These are phyloP conservation scores for Agrochola lota DNA, from an alignment of 2,888 invertebrate genomes.

Conservation along the genomic window DNA sequence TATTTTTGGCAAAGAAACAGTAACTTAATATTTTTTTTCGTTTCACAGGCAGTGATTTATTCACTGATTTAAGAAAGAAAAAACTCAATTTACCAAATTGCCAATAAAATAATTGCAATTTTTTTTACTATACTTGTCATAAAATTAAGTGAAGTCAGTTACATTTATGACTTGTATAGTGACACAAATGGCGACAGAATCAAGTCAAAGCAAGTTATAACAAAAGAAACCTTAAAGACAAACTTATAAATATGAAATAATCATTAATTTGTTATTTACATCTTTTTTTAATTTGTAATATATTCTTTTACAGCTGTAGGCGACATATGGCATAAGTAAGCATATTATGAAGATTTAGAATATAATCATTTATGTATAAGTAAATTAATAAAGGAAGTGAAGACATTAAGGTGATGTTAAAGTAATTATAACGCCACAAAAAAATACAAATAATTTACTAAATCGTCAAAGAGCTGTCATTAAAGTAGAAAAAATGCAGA, in stretches of 20 bases:
- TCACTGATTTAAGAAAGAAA: background rate
- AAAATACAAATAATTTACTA: background rate
- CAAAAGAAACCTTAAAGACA: background rate
- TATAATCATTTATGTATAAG: background rate
- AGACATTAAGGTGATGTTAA: background rate
- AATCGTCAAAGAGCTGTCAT: constrained; percentile 14
- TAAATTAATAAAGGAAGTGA: background rate
- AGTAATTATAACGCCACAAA: constrained; percentile 11
- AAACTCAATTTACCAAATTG: too few species aligned
- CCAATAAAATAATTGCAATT: background rate
- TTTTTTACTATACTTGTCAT: background rate
- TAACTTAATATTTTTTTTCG: background rate
- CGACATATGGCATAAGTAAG: background rate
- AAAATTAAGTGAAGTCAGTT: background rate
- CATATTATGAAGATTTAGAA: background rate
- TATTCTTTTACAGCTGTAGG: background rate
- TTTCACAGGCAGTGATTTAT: background rate
- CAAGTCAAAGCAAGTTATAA: constrained; percentile 5
- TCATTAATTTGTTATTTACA: constrained; percentile 16
- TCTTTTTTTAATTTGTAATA: background rate
- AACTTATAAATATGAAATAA: constrained; percentile 3
- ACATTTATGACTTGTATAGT: background rate
- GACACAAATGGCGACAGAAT: background rate
- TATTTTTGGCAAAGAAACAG: background rate
- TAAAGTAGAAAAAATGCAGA: constrained; percentile 19